phyloP scores from a whole-genome alignment of 2,797 vertebrate species.

The Intellagama lesueurii region DNA sequence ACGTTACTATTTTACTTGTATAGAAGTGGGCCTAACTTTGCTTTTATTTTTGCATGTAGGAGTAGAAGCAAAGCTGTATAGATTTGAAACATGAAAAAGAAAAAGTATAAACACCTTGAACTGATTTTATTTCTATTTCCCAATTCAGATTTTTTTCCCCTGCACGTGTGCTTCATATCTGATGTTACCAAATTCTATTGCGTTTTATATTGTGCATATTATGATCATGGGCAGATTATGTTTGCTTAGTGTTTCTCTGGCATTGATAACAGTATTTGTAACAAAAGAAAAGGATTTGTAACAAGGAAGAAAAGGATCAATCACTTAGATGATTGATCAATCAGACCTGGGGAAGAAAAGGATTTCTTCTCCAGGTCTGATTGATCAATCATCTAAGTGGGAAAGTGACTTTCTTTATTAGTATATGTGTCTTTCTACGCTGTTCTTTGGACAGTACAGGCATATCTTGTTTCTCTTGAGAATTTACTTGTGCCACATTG shows the following conservation, averaged over 20 bases:
- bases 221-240: not conserved
- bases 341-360: too few relatives aligned
- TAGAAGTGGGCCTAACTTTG: constrained; percentile 55
- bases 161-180: not conserved
- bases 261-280: not conserved
- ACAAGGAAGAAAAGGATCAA: not conserved
- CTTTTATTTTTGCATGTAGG: constrained; percentile 54
- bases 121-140: not conserved
- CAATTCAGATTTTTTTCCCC: not conserved
- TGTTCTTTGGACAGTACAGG: not conserved
- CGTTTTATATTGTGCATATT: not conserved
- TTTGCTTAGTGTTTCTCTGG: not conserved
- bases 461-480: not conserved
- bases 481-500: not conserved
- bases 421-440: not conserved
- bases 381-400: too few relatives aligned
- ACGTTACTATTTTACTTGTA: constrained; percentile 62
- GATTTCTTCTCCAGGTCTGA: not conserved
- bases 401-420: not conserved
- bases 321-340: too few relatives aligned
- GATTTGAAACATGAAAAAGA: constrained; percentile 52
- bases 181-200: not conserved
- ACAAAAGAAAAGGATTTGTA: not conserved
- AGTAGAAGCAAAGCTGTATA: constrained; percentile 42
- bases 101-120: not conserved